Conservation (phyloP, 2,113 vertebrate species). For the Aptenodytes patagonicus region DNA sequence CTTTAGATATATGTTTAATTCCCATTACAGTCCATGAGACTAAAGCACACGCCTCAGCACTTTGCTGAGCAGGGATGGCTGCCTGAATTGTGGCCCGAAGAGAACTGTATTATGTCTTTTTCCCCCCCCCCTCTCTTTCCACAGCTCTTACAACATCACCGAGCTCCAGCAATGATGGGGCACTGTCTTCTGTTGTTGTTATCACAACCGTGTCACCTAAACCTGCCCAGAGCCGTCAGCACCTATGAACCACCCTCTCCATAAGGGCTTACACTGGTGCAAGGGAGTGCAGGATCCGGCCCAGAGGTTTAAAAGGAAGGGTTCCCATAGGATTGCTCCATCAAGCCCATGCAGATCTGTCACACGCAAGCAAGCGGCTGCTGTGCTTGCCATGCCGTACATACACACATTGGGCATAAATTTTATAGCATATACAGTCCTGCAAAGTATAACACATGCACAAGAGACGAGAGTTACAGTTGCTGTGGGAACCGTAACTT, state of each 20-base stretch:
- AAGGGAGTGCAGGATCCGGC: not conserved
- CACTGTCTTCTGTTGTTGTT: not conserved
- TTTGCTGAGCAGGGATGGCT: not conserved
- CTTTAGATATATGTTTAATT: slow-evolving; percentile 1
- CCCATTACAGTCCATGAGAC: not conserved
- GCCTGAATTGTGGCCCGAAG: not conserved
- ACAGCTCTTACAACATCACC: not conserved
- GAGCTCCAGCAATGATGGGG: fast-evolving
- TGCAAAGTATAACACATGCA: not conserved
- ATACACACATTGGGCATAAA: not conserved
- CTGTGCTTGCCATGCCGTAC: not conserved
- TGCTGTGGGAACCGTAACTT: slow-evolving; percentile 66
- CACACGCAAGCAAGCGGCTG: not conserved
- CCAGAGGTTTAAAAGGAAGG: not conserved
- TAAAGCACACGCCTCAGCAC: not conserved
- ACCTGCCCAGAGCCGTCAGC: not conserved
- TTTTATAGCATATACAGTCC: not conserved
- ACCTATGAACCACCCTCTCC: not conserved
- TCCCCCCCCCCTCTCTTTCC: not conserved
- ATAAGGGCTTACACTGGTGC: not conserved
- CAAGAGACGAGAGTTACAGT: slow-evolving; percentile 41
- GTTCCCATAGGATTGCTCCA: not conserved
- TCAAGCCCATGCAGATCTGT: fast-evolving
- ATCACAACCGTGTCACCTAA: fast-evolving
- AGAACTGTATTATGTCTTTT: not conserved